Evolutionary conservation across 2,797 vertebrate species (phyloP).

Genomic region (Heteromormyrus szaboi): DNA sequence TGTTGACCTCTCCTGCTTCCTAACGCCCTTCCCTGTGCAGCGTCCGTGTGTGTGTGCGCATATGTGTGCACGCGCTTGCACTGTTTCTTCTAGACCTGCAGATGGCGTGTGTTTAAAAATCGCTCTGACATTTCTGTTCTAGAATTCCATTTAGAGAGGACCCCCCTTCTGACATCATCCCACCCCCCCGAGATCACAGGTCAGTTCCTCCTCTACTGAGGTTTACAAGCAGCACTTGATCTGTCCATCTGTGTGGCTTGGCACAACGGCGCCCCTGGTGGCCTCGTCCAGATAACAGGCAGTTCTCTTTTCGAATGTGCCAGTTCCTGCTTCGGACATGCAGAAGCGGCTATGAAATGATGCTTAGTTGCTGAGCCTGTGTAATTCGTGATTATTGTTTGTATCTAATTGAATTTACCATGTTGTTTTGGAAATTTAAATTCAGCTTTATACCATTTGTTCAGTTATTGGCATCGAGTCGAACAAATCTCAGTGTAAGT

Average conservation of each 20-base stretch:
- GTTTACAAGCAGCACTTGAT: constrained; percentile 48
- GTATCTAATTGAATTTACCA: not conserved
- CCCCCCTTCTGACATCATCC: constrained; percentile 92
- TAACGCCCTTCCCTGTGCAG: not conserved
- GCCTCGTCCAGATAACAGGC: not conserved
- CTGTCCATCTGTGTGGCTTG: constrained; percentile 15
- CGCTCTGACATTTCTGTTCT: constrained; percentile 78
- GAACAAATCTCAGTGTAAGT: not conserved
- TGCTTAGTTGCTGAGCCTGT: not conserved
- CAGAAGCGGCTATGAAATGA: not conserved
- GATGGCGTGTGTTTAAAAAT: constrained; percentile 56
- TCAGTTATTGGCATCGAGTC: not conserved
- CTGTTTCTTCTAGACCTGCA: constrained; percentile 25
- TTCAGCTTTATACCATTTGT: not conserved
- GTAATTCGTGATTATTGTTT: not conserved
- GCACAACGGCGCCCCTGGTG: not conserved
- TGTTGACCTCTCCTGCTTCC: constrained; percentile 27
- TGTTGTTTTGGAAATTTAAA: not conserved
- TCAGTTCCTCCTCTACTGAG: constrained; percentile 72
- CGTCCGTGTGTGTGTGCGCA: not conserved
- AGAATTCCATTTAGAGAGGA: constrained; percentile 99
- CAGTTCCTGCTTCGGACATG: not conserved
- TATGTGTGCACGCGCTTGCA: constrained; percentile 30
- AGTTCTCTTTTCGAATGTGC: not conserved
- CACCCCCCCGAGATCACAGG: constrained; percentile 92